Evolutionary conservation across 2,888 invertebrate genomes (phyloP).

Genomic region (Hipparchia semele): DNA sequence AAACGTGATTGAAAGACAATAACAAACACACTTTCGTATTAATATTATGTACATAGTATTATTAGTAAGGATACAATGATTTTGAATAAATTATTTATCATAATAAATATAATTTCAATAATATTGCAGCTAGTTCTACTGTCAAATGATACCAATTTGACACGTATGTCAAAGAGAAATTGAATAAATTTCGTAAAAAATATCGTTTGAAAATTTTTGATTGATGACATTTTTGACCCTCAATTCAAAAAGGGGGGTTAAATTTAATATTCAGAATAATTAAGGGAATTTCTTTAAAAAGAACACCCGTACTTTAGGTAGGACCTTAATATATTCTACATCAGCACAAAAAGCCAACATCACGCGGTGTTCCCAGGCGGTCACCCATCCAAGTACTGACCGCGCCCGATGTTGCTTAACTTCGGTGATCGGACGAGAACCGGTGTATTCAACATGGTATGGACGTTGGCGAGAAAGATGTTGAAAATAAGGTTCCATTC

Average conservation of each 20-base stretch:
- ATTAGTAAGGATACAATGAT: too few relatives aligned
- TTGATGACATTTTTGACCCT: conserved; percentile 3
- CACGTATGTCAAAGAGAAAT: neutral
- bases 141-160: conserved; percentile 16
- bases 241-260: neutral
- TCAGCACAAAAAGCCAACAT: conserved; percentile 52
- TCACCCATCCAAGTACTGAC: conserved; percentile 63
- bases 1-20: too few relatives aligned
- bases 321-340: too few relatives aligned
- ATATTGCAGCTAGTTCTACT: neutral
- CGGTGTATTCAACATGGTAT: conserved; percentile 57
- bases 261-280: neutral
- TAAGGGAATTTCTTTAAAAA: too few relatives aligned
- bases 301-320: too few relatives aligned
- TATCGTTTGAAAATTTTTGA: neutral
- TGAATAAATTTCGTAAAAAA: neutral
- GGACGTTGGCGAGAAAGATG: conserved; percentile 48
- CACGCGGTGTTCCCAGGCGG: conserved; percentile 62
- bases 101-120: neutral
- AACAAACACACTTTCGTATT: too few relatives aligned
- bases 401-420: conserved; percentile 58
- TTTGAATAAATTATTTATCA: neutral
- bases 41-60: too few relatives aligned
- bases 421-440: conserved; percentile 61
- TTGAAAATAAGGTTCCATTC: neutral